A percentile compares a stretch with the other conserved stretches of the same genome.
Conservation (phyloP, 2,888 invertebrate genomes). For the Parnassius apollo region DNA sequence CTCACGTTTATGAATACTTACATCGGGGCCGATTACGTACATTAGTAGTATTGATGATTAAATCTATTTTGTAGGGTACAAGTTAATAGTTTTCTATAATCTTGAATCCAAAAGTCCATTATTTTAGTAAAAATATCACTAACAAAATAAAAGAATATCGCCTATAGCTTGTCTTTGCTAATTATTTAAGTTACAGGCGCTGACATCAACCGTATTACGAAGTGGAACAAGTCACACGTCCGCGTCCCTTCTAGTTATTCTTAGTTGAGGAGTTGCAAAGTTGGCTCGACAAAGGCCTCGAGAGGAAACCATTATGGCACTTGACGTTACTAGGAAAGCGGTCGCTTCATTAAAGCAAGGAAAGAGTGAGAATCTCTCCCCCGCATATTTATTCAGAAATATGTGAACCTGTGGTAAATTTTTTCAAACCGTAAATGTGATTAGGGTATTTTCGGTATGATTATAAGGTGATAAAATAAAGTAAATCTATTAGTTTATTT, state of each 20-base stretch:
- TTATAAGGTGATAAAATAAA: no score
- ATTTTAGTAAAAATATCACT: background rate
- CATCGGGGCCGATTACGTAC: no score
- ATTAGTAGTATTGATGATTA: no score
- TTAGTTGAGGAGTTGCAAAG: conserved; percentile 64
- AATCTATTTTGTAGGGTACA: no score
- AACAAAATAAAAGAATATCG: no score
- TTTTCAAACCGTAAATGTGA: background rate
- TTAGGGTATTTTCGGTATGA: no score
- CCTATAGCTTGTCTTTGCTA: no score
- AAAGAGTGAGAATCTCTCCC: conserved; percentile 34
- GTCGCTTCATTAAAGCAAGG: conserved; percentile 69
- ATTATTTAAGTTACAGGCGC: background rate
- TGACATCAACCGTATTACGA: conserved; percentile 16
- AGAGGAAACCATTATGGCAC: conserved; percentile 76
- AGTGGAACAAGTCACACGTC: conserved; percentile 37
- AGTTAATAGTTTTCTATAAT: no score
- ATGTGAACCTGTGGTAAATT: conserved; percentile 4
- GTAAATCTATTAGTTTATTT: no score
- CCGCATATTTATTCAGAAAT: conserved; percentile 8
- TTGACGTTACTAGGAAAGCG: conserved; percentile 60
- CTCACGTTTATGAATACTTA: no score
- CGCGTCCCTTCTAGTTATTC: conserved; percentile 59
- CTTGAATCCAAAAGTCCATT: no score
- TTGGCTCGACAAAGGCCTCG: conserved; percentile 70